These are phyloP conservation scores for Delphinapterus leucas DNA, from an alignment of 2,113 vertebrate genomes.

Conservation along the genomic window DNA sequence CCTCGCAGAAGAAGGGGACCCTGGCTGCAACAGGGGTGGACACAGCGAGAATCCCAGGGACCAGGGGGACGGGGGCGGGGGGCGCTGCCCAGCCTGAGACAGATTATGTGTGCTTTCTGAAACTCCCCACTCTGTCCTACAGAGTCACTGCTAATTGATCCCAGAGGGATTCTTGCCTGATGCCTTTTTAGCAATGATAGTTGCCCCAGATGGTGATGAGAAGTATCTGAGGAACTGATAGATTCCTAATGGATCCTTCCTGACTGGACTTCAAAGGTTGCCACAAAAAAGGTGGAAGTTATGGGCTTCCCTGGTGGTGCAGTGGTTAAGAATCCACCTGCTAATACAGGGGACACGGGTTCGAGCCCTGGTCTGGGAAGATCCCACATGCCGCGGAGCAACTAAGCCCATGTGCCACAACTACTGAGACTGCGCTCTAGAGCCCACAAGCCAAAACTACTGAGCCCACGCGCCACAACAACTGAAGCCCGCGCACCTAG, in stretches of 20 bases:
- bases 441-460: too few relatives aligned
- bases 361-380: too few relatives aligned
- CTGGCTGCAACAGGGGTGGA: not conserved
- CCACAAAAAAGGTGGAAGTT: not conserved
- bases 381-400: too few relatives aligned
- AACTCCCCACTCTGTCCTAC: not conserved
- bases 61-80: rapidly evolving
- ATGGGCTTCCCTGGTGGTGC: too few relatives aligned
- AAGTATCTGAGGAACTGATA: not conserved
- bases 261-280: not conserved
- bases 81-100: not conserved
- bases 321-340: too few relatives aligned
- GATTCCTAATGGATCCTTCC: not conserved
- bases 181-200: not conserved
- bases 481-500: too few relatives aligned
- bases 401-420: too few relatives aligned
- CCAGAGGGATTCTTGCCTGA: not conserved
- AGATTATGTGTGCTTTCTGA: not conserved
- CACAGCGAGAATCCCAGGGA: not conserved
- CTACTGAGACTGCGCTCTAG: too few relatives aligned
- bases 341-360: too few relatives aligned
- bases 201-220: not conserved
- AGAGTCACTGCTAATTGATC: not conserved
- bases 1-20: not conserved
- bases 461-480: too few relatives aligned